These are phyloP conservation scores for Melieria picta DNA, from an alignment of 2,888 invertebrate species.

Conservation along the genomic window DNA sequence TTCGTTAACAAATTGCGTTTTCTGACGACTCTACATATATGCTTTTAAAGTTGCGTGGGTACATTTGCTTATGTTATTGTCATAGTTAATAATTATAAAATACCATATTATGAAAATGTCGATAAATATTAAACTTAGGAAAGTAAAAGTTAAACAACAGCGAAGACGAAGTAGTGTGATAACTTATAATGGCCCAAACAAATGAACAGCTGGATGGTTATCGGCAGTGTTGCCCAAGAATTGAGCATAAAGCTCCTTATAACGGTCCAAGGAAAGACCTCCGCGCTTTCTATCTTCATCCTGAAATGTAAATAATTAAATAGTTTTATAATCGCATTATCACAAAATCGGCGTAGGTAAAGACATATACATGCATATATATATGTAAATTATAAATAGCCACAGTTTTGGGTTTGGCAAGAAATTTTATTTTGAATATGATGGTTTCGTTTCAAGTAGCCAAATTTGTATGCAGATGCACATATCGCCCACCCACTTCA, in stretches of 20 bases:
- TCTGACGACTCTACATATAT: slow-evolving; percentile 27
- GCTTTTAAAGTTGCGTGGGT: slow-evolving; percentile 29
- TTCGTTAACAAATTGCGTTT: slow-evolving; percentile 17
- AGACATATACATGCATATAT: no score
- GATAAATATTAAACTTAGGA: slow-evolving; percentile 57
- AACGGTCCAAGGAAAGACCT: slow-evolving; percentile 79
- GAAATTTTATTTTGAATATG: no score
- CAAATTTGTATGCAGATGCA: no score
- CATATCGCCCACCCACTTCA: no score
- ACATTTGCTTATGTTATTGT: slow-evolving; percentile 40
- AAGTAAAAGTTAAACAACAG: slow-evolving; percentile 62
- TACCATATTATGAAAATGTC: slow-evolving; percentile 49
- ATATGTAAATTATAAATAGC: no score
- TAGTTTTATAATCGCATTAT: neutral
- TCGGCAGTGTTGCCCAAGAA: slow-evolving; percentile 82
- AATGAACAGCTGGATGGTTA: slow-evolving; percentile 76
- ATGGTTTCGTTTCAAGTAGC: no score
- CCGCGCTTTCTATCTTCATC: slow-evolving; percentile 84
- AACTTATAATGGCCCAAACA: slow-evolving; percentile 78
- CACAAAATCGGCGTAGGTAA: neutral
- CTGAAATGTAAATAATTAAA: slow-evolving; percentile 64
- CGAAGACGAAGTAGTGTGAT: slow-evolving; percentile 57
- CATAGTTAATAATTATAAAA: slow-evolving; percentile 38
- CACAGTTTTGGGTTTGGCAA: no score
- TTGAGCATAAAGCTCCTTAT: slow-evolving; percentile 85